phyloP scores from a whole-genome alignment of 2,888 invertebrate species.

The Leptopilina drosophilae region DNA sequence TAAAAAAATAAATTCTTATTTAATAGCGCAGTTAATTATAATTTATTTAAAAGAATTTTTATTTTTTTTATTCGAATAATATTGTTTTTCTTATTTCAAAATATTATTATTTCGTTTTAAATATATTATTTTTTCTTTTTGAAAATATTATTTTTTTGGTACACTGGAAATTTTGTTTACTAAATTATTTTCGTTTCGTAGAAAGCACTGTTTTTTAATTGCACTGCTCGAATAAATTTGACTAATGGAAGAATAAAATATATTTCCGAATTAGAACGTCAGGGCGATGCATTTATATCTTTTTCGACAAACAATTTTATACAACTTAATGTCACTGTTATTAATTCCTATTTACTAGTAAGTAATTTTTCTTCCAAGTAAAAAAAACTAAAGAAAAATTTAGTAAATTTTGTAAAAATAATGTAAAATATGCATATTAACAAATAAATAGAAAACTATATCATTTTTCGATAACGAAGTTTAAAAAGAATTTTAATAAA shows the following conservation, averaged over 20 bases:
- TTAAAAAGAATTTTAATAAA: background rate
- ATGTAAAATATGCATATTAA: no score
- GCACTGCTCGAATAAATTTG: constrained; percentile 13
- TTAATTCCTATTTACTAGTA: constrained; percentile 27
- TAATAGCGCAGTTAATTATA: no score
- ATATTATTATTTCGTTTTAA: no score
- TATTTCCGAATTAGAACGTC: constrained; percentile 21
- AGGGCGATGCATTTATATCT: constrained; percentile 15
- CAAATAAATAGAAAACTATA: background rate
- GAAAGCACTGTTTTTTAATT: background rate
- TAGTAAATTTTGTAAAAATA: no score
- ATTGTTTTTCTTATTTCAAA: no score
- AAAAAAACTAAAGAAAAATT: no score
- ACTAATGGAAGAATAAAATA: constrained; percentile 2
- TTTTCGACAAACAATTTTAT: constrained; percentile 1
- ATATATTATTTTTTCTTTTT: no score
- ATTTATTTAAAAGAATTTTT: no score
- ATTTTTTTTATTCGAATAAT: no score
- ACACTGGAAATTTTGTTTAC: background rate
- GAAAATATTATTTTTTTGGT: no score
- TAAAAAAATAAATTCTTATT: no score
- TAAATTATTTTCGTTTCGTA: background rate
- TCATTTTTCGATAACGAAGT: background rate
- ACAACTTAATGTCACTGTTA: constrained; percentile 10
- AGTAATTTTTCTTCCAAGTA: background rate